A percentile compares a stretch with the other conserved stretches of the same genome.
Evolutionary conservation across 2,888 invertebrate genomes (phyloP).

Genomic region (Lasioglossum zephyrum): DNA sequence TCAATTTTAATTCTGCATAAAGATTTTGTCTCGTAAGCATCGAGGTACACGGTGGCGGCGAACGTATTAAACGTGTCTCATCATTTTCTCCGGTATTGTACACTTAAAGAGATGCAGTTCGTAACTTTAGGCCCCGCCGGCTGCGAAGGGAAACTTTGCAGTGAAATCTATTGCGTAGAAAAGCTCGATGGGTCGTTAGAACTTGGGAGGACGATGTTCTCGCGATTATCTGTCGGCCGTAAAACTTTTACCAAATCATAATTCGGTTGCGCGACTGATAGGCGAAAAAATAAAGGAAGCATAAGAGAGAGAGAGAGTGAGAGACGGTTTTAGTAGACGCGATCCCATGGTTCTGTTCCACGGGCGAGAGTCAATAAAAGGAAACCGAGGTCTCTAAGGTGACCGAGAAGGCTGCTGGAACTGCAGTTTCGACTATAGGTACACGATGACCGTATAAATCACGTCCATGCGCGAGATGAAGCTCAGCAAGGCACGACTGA

Average conservation of each 20-base stretch:
- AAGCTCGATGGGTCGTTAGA: neutral
- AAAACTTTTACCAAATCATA: neutral
- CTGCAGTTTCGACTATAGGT: conserved; percentile 54
- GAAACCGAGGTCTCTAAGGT: conserved; percentile 26
- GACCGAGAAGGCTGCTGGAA: conserved; percentile 44
- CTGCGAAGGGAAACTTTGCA: neutral
- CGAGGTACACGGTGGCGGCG: too few species aligned
- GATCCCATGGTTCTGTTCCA: neutral
- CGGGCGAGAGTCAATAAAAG: conserved; percentile 2
- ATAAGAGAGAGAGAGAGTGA: neutral
- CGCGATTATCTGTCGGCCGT: neutral
- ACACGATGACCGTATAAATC: conserved; percentile 77
- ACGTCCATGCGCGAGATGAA: conserved; percentile 69
- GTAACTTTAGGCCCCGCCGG: neutral
- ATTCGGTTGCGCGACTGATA: neutral
- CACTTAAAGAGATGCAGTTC: neutral
- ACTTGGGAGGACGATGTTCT: neutral
- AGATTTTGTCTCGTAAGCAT: too few species aligned
- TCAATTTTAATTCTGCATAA: too few species aligned
- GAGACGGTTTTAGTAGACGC: neutral
- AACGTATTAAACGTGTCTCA: neutral
- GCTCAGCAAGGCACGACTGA: conserved; percentile 68
- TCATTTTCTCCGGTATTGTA: neutral
- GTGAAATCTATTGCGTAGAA: neutral
- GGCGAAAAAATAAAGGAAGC: neutral